Conservation (phyloP, 2,113 vertebrate species). For the Istiophorus platypterus region DNA sequence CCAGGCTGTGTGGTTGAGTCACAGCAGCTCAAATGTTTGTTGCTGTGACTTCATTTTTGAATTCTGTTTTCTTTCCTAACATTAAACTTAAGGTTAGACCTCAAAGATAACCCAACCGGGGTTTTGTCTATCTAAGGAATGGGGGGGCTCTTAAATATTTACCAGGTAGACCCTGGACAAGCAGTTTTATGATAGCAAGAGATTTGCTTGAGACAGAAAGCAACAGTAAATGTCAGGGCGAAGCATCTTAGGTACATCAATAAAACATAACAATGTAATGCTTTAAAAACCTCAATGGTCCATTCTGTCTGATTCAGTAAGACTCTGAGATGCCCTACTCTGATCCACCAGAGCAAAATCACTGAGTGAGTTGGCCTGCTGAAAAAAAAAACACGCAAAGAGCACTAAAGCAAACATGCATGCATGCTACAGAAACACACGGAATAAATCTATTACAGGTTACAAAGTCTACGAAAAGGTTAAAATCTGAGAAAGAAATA, state of each 20-base stretch:
- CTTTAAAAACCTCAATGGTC: conserved; percentile 58
- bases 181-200: conserved; percentile 63
- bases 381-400: conserved; percentile 7
- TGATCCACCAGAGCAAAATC: conserved; percentile 14
- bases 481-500: conserved; percentile 29
- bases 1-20: neutral
- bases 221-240: conserved; percentile 74
- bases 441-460: neutral
- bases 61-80: neutral
- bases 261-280: conserved; percentile 73
- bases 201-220: conserved; percentile 65
- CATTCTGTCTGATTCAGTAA: conserved; percentile 61
- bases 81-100: neutral
- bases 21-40: neutral
- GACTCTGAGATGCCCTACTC: conserved; percentile 42
- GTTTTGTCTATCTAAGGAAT: conserved; percentile 26
- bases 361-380: neutral
- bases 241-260: conserved; percentile 75
- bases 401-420: conserved; percentile 14
- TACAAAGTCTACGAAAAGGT: neutral
- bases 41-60: neutral
- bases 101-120: neutral
- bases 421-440: conserved; percentile 1
- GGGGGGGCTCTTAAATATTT: conserved; percentile 70
- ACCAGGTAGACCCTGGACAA: conserved; percentile 62